Conservation (phyloP, 2,888 invertebrate genomes). For the Sphinx pinastri region DNA sequence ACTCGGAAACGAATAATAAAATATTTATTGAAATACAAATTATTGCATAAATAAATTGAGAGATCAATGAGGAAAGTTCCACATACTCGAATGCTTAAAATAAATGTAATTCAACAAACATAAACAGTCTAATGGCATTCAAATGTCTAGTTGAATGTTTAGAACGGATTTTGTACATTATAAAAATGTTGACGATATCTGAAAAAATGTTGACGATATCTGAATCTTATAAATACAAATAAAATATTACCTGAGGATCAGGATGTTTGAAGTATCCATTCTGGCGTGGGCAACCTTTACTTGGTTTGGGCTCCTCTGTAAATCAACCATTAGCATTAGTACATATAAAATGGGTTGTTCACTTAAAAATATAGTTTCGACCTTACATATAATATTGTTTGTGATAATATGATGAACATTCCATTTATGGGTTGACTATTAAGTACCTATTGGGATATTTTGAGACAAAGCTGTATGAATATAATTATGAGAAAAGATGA, state of each 20-base stretch:
- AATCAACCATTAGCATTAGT: conserved; percentile 33
- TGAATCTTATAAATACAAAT: no score
- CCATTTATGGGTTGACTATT: no score
- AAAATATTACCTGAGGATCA: conserved; percentile 84
- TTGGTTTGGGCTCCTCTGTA: conserved; percentile 89
- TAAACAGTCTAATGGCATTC: neutral
- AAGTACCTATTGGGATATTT: no score
- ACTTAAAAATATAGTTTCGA: no score
- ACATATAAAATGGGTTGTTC: no score
- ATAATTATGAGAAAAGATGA: no score
- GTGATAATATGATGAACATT: no score
- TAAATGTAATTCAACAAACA: neutral
- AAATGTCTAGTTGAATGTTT: no score
- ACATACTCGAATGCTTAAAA: neutral
- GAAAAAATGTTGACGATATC: conserved; percentile 36
- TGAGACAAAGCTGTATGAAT: no score
- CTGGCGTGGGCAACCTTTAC: conserved; percentile 89
- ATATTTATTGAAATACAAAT: no score
- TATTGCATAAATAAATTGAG: neutral
- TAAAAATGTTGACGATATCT: conserved; percentile 13
- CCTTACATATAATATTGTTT: no score
- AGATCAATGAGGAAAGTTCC: neutral
- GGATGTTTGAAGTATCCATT: conserved; percentile 91
- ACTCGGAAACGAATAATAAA: no score
- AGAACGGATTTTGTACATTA: neutral